A percentile compares a stretch with the other conserved stretches of the same genome.
Conservation (phyloP, 2,113 vertebrate species). For the Trematocara unimaculatum region DNA sequence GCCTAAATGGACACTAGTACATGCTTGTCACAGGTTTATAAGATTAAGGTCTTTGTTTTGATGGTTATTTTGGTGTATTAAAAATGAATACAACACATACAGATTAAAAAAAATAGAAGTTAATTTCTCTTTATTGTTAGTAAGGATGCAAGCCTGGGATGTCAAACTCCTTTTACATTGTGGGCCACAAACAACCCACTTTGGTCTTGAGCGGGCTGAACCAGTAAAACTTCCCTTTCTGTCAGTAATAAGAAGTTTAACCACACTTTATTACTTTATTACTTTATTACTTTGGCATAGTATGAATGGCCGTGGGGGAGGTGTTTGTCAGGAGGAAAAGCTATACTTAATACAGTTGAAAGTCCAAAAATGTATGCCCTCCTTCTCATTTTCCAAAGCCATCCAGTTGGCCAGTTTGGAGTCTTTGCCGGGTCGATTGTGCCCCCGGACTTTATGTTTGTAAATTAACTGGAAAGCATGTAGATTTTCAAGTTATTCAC, state of each 20-base stretch:
- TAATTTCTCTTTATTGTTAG: neutral
- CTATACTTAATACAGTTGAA: neutral
- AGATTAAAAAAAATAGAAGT: neutral
- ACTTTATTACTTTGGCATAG: neutral
- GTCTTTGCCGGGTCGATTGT: neutral
- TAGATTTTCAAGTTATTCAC: neutral
- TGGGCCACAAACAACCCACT: neutral
- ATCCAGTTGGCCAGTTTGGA: neutral
- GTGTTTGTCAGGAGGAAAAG: neutral
- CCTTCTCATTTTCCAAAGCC: neutral
- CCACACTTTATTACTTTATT: neutral
- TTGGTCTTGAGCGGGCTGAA: neutral
- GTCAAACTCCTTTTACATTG: neutral
- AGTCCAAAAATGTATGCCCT: neutral
- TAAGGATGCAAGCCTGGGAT: neutral
- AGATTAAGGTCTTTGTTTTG: neutral
- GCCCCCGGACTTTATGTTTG: neutral
- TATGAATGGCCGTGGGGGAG: rapidly evolving
- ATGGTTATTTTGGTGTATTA: neutral
- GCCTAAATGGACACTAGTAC: neutral
- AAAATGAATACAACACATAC: neutral
- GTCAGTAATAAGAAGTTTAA: neutral
- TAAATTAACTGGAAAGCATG: neutral
- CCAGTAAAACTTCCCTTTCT: neutral
- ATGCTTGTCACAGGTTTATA: neutral